These are phyloP conservation scores for Hippoglossus hippoglossus DNA, from an alignment of 2,797 vertebrate species.

Conservation along the genomic window DNA sequence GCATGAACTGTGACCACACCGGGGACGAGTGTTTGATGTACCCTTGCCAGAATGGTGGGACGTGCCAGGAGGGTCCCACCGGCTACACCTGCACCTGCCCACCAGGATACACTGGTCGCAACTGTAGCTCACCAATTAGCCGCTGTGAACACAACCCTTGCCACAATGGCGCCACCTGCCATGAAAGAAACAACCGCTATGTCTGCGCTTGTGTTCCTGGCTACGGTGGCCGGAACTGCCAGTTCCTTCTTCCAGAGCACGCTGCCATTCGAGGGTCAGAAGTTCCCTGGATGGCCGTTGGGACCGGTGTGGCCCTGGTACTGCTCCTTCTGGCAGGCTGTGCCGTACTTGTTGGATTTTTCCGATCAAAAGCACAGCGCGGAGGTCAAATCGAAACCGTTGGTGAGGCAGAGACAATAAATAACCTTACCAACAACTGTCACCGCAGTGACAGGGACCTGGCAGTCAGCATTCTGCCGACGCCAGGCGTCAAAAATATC, in stretches of 20 bases:
- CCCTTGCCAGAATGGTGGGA: slow-evolving; percentile 93
- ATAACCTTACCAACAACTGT: slow-evolving; percentile 93
- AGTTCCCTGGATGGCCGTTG: slow-evolving; percentile 93
- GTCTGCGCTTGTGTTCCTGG: slow-evolving; percentile 92
- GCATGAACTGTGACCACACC: slow-evolving; percentile 91
- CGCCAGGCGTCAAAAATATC: slow-evolving; percentile 93
- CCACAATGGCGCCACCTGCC: slow-evolving; percentile 97
- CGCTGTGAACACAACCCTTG: slow-evolving; percentile 94
- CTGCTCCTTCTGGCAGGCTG: slow-evolving; percentile 92
- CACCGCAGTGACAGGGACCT: slow-evolving; percentile 91
- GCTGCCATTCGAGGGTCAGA: slow-evolving; percentile 85
- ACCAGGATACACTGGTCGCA: slow-evolving; percentile 92
- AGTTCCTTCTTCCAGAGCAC: slow-evolving; percentile 93
- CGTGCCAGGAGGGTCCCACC: slow-evolving; percentile 89
- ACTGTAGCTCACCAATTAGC: slow-evolving; percentile 93
- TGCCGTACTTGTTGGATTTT: slow-evolving; percentile 88
- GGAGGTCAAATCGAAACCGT: slow-evolving; percentile 75
- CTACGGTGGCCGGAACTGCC: slow-evolving; percentile 95
- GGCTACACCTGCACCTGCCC: slow-evolving; percentile 93
- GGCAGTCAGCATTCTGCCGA: slow-evolving; percentile 86
- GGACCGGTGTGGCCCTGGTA: slow-evolving; percentile 91
- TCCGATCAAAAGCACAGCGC: slow-evolving; percentile 89
- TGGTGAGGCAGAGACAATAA: slow-evolving; percentile 93
- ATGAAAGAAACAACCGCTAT: slow-evolving; percentile 92
- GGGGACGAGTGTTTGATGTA: slow-evolving; percentile 90